These are phyloP conservation scores for Drosophila seguyi DNA, from an alignment of 1,140 invertebrate genomes.

Conservation along the genomic window DNA sequence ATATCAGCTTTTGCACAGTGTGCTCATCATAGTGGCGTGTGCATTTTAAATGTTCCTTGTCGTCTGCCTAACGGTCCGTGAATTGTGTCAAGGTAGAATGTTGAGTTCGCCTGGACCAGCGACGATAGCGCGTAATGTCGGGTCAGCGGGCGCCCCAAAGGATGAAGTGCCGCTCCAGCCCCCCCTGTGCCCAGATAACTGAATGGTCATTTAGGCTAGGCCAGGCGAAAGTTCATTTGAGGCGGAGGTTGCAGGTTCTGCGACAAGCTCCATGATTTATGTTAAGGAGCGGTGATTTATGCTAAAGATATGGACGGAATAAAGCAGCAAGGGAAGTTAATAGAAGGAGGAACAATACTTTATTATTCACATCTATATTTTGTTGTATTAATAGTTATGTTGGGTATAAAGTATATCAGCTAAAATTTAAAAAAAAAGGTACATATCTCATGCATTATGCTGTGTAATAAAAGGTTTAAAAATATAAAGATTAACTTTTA, in stretches of 20 bases:
- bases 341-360: background rate
- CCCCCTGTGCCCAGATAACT: slow-evolving; percentile 22
- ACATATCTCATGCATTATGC: too few relatives aligned
- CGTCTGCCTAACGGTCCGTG: slow-evolving; percentile 70
- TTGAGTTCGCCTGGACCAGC: slow-evolving; percentile 33
- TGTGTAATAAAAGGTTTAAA: too few relatives aligned
- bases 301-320: slow-evolving; percentile 3
- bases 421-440: too few relatives aligned
- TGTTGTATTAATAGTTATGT: background rate
- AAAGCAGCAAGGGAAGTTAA: background rate
- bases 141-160: slow-evolving; percentile 42
- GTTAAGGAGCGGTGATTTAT: slow-evolving; percentile 9
- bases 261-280: slow-evolving; percentile 20
- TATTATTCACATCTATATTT: background rate
- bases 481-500: too few relatives aligned
- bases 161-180: slow-evolving; percentile 4
- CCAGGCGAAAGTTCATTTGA: slow-evolving; percentile 37
- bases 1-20: slow-evolving; percentile 6
- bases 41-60: slow-evolving; percentile 75
- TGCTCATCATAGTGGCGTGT: slow-evolving; percentile 38
- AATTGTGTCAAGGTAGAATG: slow-evolving; percentile 74
- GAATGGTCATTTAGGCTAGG: slow-evolving; percentile 50
- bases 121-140: slow-evolving; percentile 45
- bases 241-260: slow-evolving; percentile 11
- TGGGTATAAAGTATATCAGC: background rate